Evolutionary conservation across 2,113 vertebrate genomes (phyloP).

Genomic region (Ammospiza caudacuta): DNA sequence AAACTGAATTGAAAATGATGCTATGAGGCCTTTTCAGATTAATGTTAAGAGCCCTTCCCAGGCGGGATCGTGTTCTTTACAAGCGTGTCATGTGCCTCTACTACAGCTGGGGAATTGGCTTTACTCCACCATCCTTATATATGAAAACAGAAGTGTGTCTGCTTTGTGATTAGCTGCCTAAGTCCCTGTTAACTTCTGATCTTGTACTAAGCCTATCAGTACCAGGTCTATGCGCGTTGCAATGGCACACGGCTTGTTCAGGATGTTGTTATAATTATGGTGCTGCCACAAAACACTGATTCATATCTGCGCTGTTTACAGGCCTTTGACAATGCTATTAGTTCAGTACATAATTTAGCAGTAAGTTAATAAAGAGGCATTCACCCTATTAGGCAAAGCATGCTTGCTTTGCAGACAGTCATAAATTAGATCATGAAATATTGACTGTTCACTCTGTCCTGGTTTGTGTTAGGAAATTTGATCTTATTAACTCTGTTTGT

Average conservation of each 20-base stretch:
- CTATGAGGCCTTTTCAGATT: neutral
- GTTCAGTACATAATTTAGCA: slow-evolving; percentile 57
- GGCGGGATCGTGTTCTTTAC: neutral
- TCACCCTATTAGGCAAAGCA: slow-evolving; percentile 31
- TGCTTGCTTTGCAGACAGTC: slow-evolving; percentile 52
- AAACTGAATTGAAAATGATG: neutral
- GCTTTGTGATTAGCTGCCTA: slow-evolving; percentile 24
- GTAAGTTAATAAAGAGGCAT: slow-evolving; percentile 62
- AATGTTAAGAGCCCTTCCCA: neutral
- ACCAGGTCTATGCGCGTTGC: neutral
- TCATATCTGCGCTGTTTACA: slow-evolving; percentile 53
- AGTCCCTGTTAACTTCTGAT: slow-evolving; percentile 17
- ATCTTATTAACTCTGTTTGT: slow-evolving; percentile 32
- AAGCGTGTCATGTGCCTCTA: neutral
- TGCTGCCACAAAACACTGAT: slow-evolving; percentile 40
- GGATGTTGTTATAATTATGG: slow-evolving; percentile 50
- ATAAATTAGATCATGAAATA: slow-evolving; percentile 57
- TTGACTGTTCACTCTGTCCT: slow-evolving; percentile 18
- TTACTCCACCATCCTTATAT: neutral
- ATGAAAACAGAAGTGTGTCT: slow-evolving; percentile 14
- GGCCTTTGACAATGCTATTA: slow-evolving; percentile 50
- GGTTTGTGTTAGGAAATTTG: slow-evolving; percentile 41
- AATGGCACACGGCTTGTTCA: slow-evolving; percentile 13
- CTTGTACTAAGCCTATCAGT: slow-evolving; percentile 22
- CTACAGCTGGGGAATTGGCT: neutral